Evolutionary conservation across 2,797 vertebrate genomes (phyloP), one percentile per base, ranked within the genome.

Genomic region (Macrochelys suwanniensis): DNA sequence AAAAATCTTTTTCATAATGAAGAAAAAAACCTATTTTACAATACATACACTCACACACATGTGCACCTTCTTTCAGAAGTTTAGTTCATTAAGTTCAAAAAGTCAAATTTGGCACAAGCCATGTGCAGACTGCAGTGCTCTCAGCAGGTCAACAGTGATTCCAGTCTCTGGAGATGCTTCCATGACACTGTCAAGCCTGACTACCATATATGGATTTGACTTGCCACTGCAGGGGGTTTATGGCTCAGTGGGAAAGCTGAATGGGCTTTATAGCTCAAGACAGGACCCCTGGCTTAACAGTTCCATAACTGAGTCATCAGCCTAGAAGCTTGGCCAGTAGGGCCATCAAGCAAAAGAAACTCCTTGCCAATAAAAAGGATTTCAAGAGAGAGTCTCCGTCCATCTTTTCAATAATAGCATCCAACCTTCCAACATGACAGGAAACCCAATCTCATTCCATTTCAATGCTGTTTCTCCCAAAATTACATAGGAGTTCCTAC

Each of bases 1-100:
- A 89, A 89, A 91, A 77, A 86, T 26, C 42, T 89, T 82, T 92
- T 80, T 42, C n/a, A 45, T 89, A 21, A 19, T 84, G 78, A 94
- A 87, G 74, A 82, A 94, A 89, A 80, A 59, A 68, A 13, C 57
- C 85, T 31, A 82, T 93, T 92, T 68, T 25, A 68, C 33, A n/a
- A 68, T 17, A 37, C n/a, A 65, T 31, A 13, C 59, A 65, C 65
- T 37, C n/a, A 19, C n/a, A 68, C 84, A 8, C 85, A 74, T 81
- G 74, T 37, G 21, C 51, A 79, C 5, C 37, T 71, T 80, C 76
- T 90, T 53, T 51, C 65, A 86, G 47, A 33, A 80, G 68, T 81
- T 90, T 59, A 4, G 31, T 56, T 92, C 65, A 76, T 56, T 31
- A 68, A 15, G 79, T 37, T 59, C 31, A 26, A 11, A 19, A 76